Base-by-base conservation (phyloP, 2,113 vertebrate genomes). In the Climacteris rufus region DNA sequence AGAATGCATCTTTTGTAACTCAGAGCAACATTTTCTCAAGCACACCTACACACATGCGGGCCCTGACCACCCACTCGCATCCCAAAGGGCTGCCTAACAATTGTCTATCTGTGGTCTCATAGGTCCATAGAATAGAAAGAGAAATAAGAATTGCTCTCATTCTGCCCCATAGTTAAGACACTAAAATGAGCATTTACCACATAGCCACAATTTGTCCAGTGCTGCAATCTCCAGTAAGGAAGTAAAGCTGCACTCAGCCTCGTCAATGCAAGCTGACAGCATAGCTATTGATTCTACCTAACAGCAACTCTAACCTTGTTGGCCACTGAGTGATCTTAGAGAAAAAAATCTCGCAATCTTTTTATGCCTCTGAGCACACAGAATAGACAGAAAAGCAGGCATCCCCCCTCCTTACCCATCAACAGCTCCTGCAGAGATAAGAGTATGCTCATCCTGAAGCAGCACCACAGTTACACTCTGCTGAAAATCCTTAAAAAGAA, bases 381-480 rank as follows among this genome's bases (percentile, higher is more conserved):
- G 54, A 74, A 86, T 0, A 88, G 79, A 57, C 10, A 76, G 64
- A 45, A 50, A 95, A 88, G 33, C 28, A 56, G 10, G 33, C 16
- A 35, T 78, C 44, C 49, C 80, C 42, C 50, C 30, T 96, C 64
- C 98, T 98, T 98, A 99, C 99, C 99, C 99, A 89, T 99, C 99
- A 52, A 99, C 99, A 19, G 99, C 99, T 91, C 99, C 99, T 9
- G 99, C 98, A 39, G 99, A 99, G 86, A 99, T 98, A 83, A 99
- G 98, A 9, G 98, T 99, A 95, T 99, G 98, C 71, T 99, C 98
- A 6, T 99, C 99, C 77, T 98, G 98, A 97, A 99, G 99, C 86
- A 99, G 93, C 90, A 99, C 99, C 85, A 99, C 99, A 2, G 99
- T 99, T 74, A 99, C 99, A 50, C 99, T 99, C 96, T 99, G 99